A percentile compares a stretch with the other conserved stretches of the same genome.
Evolutionary conservation across 2,888 invertebrate species (phyloP).

Genomic region (Acleris literana): DNA sequence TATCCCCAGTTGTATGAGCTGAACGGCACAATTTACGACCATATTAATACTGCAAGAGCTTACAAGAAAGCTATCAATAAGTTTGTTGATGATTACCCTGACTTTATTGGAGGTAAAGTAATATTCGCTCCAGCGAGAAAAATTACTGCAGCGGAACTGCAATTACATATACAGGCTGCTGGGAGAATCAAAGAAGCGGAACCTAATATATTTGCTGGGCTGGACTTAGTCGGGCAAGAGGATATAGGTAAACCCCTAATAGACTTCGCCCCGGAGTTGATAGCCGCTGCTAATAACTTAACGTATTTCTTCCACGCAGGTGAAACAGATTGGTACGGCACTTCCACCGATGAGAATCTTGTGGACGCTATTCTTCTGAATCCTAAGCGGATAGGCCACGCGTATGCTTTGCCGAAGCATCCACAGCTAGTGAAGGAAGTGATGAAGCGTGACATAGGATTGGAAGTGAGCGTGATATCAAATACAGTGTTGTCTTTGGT

Average conservation of each 20-base stretch:
- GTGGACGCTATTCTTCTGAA: slow-evolving; percentile 91
- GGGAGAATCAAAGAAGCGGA: slow-evolving; percentile 72
- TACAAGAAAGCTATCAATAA: slow-evolving; percentile 82
- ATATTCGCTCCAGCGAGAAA: slow-evolving; percentile 87
- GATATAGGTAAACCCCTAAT: slow-evolving; percentile 86
- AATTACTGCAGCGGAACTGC: background rate
- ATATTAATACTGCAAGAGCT: slow-evolving; percentile 82
- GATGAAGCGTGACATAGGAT: slow-evolving; percentile 84
- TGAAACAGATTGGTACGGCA: slow-evolving; percentile 90
- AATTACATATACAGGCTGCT: slow-evolving; percentile 63
- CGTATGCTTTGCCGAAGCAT: slow-evolving; percentile 89
- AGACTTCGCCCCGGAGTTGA: slow-evolving; percentile 84
- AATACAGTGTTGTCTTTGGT: slow-evolving; percentile 89
- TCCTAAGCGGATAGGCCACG: slow-evolving; percentile 90
- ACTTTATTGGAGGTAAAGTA: slow-evolving; percentile 87
- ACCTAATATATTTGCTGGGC: slow-evolving; percentile 88
- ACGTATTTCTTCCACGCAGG: slow-evolving; percentile 92
- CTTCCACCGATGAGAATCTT: slow-evolving; percentile 87
- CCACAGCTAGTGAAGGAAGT: slow-evolving; percentile 85
- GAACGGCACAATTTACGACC: slow-evolving; percentile 82
- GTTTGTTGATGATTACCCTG: slow-evolving; percentile 84
- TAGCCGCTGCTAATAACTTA: slow-evolving; percentile 74
- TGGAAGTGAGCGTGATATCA: slow-evolving; percentile 91
- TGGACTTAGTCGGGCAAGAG: slow-evolving; percentile 92
- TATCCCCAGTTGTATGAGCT: slow-evolving; percentile 86